phyloP scores from a whole-genome alignment of 1,140 invertebrate species.

The Rhizoglyphus robini region DNA sequence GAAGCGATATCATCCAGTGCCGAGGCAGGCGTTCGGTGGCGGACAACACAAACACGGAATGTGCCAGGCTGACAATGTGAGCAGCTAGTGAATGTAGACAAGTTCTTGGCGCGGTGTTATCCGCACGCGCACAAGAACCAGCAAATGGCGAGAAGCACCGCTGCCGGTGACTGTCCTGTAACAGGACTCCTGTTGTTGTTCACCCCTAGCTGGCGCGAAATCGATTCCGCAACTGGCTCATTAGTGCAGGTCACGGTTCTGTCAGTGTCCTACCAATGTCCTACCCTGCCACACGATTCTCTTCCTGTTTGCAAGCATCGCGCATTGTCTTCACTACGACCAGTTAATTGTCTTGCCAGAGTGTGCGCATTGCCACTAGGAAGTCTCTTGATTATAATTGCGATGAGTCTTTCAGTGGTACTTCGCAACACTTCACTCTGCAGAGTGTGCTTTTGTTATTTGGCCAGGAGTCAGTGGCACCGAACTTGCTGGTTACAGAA shows the following conservation, averaged over 20 bases:
- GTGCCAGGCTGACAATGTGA: neutral
- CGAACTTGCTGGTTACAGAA: too few species aligned
- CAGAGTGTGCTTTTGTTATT: too few species aligned
- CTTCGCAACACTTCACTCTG: too few species aligned
- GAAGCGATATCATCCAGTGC: neutral
- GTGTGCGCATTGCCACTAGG: neutral
- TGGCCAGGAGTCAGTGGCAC: too few species aligned
- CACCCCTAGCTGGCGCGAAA: too few species aligned
- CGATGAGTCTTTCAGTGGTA: too few species aligned
- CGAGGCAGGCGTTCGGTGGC: neutral
- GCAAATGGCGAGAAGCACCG: too few species aligned
- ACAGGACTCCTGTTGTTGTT: too few species aligned
- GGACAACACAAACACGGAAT: neutral
- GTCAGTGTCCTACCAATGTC: too few species aligned
- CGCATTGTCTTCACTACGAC: too few species aligned
- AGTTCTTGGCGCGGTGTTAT: neutral
- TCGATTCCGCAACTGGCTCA: neutral
- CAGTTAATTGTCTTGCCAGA: too few species aligned
- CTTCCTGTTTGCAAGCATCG: neutral
- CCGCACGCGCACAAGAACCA: neutral
- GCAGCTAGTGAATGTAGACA: neutral
- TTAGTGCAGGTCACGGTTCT: neutral
- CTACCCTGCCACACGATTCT: neutral
- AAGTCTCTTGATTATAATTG: neutral
- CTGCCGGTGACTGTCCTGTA: too few species aligned